phyloP scores from a whole-genome alignment of 2,888 invertebrate species.

The Diogma glabrata region DNA sequence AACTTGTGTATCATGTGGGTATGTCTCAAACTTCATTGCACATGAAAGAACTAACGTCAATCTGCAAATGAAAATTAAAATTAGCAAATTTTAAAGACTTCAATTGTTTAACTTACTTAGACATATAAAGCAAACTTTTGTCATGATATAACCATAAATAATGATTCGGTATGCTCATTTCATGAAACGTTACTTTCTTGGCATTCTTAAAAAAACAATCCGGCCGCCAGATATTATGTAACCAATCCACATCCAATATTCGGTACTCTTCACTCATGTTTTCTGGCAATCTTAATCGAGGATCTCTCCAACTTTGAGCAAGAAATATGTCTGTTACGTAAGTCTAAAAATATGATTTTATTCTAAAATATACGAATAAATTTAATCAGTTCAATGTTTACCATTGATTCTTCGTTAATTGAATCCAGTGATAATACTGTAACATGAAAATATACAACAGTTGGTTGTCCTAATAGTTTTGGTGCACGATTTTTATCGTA shows the following conservation, averaged over 20 bases:
- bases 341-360: constrained; percentile 45
- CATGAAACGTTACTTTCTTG: constrained; percentile 86
- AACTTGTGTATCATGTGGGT: constrained; percentile 87
- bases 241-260: constrained; percentile 80
- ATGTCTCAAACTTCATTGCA: constrained; percentile 89
- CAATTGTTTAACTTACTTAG: constrained; percentile 54
- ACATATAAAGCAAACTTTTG: constrained; percentile 85
- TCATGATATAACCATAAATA: constrained; percentile 87
- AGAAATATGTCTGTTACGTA: constrained; percentile 88
- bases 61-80: constrained; percentile 38
- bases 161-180: constrained; percentile 91
- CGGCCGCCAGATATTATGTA: constrained; percentile 83
- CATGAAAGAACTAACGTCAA: constrained; percentile 81
- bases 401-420: constrained; percentile 95
- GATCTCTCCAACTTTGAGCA: constrained; percentile 87
- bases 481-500: constrained; percentile 87
- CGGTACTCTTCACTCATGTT: constrained; percentile 89
- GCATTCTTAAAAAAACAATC: constrained; percentile 92
- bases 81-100: not conserved
- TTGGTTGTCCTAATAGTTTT: constrained; percentile 73
- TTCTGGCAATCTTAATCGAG: constrained; percentile 76
- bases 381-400: constrained; percentile 25
- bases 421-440: constrained; percentile 84
- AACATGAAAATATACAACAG: constrained; percentile 82
- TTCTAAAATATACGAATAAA: not conserved